A percentile compares a stretch with the other conserved stretches of the same genome.
These are phyloP conservation scores for Augiades crinisus DNA, from an alignment of 2,888 invertebrate species.

Conservation along the genomic window DNA sequence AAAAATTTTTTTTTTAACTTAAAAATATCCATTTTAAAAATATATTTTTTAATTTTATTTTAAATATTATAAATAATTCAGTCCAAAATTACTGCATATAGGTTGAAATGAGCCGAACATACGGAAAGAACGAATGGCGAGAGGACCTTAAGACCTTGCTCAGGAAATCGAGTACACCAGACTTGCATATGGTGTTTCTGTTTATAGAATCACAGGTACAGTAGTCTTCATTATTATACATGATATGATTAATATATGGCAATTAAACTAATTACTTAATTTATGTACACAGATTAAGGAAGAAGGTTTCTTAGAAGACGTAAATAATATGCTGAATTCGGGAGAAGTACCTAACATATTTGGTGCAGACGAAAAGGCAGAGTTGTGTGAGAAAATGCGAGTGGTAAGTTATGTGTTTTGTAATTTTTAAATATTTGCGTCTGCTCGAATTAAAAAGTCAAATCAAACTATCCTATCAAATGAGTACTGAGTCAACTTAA, in stretches of 20 bases:
- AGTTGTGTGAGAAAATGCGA: constrained; percentile 96
- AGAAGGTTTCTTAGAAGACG: constrained; percentile 95
- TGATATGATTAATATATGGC: neutral
- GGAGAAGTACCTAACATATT: constrained; percentile 97
- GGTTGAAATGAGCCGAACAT: constrained; percentile 95
- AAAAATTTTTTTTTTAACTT: no score
- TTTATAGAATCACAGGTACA: constrained; percentile 93
- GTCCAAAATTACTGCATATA: constrained; percentile 52
- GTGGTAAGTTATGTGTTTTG: constrained; percentile 52
- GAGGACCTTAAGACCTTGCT: constrained; percentile 94
- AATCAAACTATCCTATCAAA: no score
- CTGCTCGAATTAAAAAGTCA: no score
- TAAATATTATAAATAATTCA: neutral
- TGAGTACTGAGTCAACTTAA: no score
- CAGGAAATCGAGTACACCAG: constrained; percentile 90
- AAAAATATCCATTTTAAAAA: no score
- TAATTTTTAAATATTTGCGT: no score
- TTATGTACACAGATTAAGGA: constrained; percentile 87
- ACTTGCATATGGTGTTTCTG: constrained; percentile 93
- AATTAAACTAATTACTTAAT: neutral
- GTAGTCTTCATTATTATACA: neutral
- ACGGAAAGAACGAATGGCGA: constrained; percentile 92
- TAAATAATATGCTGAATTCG: constrained; percentile 94
- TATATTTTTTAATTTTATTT: no score
- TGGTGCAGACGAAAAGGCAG: constrained; percentile 91